Conservation (phyloP, 2,888 invertebrate species). For the Erebia palarica region DNA sequence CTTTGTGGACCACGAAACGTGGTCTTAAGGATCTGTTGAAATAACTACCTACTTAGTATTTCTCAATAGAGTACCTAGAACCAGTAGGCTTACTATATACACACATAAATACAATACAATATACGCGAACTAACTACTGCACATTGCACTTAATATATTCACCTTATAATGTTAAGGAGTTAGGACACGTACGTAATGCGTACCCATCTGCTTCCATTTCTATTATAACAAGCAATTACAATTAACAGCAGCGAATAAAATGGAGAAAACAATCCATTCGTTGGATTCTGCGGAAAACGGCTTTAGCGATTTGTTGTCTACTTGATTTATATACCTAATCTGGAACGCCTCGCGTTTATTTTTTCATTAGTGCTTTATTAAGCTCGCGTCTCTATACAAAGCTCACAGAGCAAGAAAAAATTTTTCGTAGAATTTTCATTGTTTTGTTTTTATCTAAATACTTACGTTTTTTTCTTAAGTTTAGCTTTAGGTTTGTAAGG, state of each 20-base stretch:
- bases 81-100: conserved; percentile 20
- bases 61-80: conserved; percentile 29
- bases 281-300: conserved; percentile 9
- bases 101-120: conserved; percentile 21
- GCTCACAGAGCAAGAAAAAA: no score
- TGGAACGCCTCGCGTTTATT: not conserved
- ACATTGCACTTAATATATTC: conserved; percentile 32
- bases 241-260: not conserved
- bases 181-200: conserved; percentile 27
- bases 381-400: not conserved
- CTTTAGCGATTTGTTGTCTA: conserved; percentile 5
- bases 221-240: conserved; percentile 21
- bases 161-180: conserved; percentile 7
- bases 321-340: conserved; percentile 7
- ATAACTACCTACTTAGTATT: conserved; percentile 30
- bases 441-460: no score
- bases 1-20: conserved; percentile 16
- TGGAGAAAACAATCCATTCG: conserved; percentile 2
- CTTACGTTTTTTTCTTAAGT: no score
- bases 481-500: no score
- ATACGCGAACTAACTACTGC: conserved; percentile 10
- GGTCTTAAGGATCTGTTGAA: conserved; percentile 27
- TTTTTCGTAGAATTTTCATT: no score
- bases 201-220: conserved; percentile 15
- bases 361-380: not conserved